A percentile compares a stretch with the other conserved stretches of the same genome.
Evolutionary conservation across 1,140 invertebrate genomes (phyloP).

Genomic region (Polypedilum pembai): DNA sequence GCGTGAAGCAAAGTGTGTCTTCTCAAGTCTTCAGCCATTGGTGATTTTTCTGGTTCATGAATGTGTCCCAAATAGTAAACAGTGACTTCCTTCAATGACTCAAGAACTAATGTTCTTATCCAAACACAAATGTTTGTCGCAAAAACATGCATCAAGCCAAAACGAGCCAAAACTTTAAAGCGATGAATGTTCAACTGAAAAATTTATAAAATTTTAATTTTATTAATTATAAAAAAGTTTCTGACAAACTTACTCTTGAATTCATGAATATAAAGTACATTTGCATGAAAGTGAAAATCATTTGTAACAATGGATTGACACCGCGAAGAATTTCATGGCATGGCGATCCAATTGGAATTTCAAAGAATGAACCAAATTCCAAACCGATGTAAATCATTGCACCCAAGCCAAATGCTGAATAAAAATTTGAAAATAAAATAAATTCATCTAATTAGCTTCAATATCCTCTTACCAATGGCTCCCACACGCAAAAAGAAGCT

Average conservation of each 20-base stretch:
- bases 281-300: constrained; percentile 96
- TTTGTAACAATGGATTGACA: constrained; percentile 87
- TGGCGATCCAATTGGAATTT: constrained; percentile 77
- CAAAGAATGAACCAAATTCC: constrained; percentile 90
- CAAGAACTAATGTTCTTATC: constrained; percentile 87
- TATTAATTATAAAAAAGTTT: background rate
- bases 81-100: constrained; percentile 83
- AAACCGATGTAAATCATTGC: constrained; percentile 97
- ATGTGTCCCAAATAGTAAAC: constrained; percentile 56
- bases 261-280: constrained; percentile 99
- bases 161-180: constrained; percentile 92
- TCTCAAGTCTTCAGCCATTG: constrained; percentile 58
- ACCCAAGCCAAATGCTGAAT: constrained; percentile 85
- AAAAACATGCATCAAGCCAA: constrained; percentile 96
- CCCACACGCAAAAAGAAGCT: constrained; percentile 95
- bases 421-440: constrained; percentile 34
- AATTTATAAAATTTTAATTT: constrained; percentile 33
- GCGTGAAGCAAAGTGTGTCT: constrained; percentile 54
- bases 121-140: constrained; percentile 97
- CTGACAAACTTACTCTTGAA: constrained; percentile 71
- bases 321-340: constrained; percentile 83
- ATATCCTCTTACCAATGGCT: constrained; percentile 69
- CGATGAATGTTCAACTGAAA: constrained; percentile 90
- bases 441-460: constrained; percentile 23
- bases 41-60: constrained; percentile 50